These are phyloP conservation scores for Ciconia boyciana DNA, from an alignment of 2,113 vertebrate species.

Conservation along the genomic window DNA sequence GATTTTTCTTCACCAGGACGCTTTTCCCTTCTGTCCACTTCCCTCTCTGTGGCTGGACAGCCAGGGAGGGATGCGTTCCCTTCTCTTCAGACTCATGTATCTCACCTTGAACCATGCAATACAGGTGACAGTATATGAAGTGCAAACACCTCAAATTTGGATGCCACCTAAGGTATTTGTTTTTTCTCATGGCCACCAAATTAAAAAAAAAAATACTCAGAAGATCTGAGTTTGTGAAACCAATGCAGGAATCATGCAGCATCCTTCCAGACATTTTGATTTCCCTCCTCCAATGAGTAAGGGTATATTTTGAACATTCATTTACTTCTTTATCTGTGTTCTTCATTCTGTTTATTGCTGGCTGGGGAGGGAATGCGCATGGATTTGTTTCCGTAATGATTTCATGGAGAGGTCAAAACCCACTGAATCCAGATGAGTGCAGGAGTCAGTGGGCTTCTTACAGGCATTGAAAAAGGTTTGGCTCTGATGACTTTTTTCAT, in stretches of 20 bases:
- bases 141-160: background rate
- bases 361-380: background rate
- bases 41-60: background rate
- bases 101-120: background rate
- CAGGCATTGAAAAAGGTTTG: background rate
- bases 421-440: background rate
- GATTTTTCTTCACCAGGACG: background rate
- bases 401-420: background rate
- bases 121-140: background rate
- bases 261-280: background rate
- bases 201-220: background rate
- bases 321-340: background rate
- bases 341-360: background rate
- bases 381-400: background rate
- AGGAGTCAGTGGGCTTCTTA: background rate
- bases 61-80: background rate
- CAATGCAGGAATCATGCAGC: background rate
- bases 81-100: background rate
- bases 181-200: background rate
- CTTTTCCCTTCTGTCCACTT: background rate
- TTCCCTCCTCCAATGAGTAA: background rate
- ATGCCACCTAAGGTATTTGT: background rate
- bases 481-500: background rate
- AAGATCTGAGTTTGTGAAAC: background rate
- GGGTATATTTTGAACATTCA: background rate